phyloP scores from a whole-genome alignment of 1,140 invertebrate genomes.

The Drosophila serrata region DNA sequence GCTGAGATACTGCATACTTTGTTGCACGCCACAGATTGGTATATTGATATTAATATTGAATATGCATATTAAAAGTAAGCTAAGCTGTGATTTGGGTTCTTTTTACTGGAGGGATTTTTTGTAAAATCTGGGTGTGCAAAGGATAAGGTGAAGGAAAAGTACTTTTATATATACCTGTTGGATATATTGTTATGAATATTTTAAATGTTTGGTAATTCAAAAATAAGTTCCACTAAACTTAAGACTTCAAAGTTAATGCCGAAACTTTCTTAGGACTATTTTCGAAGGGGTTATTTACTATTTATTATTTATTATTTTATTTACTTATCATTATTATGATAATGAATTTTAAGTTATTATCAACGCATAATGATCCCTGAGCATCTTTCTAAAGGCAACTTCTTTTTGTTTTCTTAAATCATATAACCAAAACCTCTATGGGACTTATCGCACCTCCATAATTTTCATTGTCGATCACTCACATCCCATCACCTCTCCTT shows the following conservation, averaged over 20 bases:
- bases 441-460: conserved; percentile 21
- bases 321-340: neutral
- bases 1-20: neutral
- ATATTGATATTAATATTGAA: conserved; percentile 7
- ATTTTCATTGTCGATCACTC: conserved; percentile 29
- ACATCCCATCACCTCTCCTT: conserved; percentile 29
- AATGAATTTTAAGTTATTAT: neutral
- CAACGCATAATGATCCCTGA: neutral
- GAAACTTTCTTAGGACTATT: neutral
- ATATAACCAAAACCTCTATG: neutral
- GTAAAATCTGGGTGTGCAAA: neutral
- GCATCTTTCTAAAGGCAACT: too few relatives aligned
- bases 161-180: neutral
- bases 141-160: neutral
- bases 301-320: neutral
- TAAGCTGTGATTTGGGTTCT: neutral
- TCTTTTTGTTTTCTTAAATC: neutral
- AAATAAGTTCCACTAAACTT: neutral
- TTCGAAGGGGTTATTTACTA: accelerated
- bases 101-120: neutral
- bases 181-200: neutral
- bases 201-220: neutral
- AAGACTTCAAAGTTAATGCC: neutral
- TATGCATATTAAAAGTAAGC: neutral
- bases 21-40: neutral